A percentile compares a stretch with the other conserved stretches of the same genome.
Evolutionary conservation across 2,888 invertebrate species (phyloP).

Genomic region (Pseudococcus viburni): DNA sequence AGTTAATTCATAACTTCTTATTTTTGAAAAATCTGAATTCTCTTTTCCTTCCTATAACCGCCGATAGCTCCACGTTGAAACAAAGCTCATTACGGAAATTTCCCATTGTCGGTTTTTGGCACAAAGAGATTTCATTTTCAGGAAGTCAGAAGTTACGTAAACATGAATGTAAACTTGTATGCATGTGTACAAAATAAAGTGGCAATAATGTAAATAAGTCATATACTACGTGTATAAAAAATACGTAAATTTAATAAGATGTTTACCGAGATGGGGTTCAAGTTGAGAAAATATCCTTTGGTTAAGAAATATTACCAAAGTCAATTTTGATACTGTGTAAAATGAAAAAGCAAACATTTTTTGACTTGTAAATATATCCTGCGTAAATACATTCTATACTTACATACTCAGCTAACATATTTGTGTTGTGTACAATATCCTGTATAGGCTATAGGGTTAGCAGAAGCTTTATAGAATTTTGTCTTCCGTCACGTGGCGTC

Average conservation of each 20-base stretch:
- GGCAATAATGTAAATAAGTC: no score
- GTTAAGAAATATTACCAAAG: slow-evolving; percentile 31
- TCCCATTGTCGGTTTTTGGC: no score
- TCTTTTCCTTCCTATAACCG: no score
- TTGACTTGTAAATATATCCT: slow-evolving; percentile 42
- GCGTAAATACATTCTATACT: neutral
- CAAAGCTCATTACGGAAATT: no score
- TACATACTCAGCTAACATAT: neutral
- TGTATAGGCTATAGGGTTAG: neutral
- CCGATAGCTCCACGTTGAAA: no score
- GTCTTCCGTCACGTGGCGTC: neutral
- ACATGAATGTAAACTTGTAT: no score
- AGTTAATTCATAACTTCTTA: no score
- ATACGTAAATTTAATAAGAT: neutral
- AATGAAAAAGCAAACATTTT: slow-evolving; percentile 41
- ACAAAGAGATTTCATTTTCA: no score
- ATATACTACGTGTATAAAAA: no score
- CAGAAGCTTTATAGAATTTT: neutral
- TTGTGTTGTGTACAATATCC: neutral
- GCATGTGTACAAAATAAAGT: no score
- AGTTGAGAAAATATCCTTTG: slow-evolving; percentile 3
- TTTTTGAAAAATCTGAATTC: no score
- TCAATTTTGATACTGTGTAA: slow-evolving; percentile 1
- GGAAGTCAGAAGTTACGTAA: no score
- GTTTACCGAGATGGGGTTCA: neutral